Percentiles rank a stretch among this genome's conserved stretches.
phyloP scores from a whole-genome alignment of 2,888 invertebrate genomes.

The Cheilosia soror region DNA sequence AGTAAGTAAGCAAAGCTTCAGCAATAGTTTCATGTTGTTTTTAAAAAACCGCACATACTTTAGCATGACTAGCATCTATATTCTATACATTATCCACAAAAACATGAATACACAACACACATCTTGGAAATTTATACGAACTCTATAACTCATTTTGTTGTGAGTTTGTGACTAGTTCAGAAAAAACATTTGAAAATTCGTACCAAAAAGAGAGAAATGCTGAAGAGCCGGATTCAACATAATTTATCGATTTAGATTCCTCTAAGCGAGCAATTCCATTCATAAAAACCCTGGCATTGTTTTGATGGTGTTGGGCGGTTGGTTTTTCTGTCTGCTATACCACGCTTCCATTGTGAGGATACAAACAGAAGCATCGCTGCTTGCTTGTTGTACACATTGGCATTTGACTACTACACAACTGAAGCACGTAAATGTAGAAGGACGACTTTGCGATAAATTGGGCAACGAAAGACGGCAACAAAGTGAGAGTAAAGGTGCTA shows the following conservation, averaged over 20 bases:
- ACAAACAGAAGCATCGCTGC: constrained; percentile 29
- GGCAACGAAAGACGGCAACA: constrained; percentile 35
- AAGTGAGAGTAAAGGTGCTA: constrained; percentile 24
- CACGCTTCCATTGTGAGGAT: constrained; percentile 36
- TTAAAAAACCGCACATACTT: not conserved
- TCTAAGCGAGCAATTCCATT: constrained; percentile 82
- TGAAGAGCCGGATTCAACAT: constrained; percentile 75
- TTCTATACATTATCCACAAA: constrained; percentile 20
- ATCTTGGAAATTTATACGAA: constrained; percentile 24
- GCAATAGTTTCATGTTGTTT: not conserved
- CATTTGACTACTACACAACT: constrained; percentile 30
- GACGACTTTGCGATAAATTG: constrained; percentile 50
- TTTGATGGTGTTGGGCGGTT: constrained; percentile 76
- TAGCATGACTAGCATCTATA: not conserved
- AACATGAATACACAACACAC: constrained; percentile 1
- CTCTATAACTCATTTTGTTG: constrained; percentile 51
- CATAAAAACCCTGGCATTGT: constrained; percentile 83
- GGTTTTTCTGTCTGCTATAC: constrained; percentile 50
- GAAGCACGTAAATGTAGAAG: constrained; percentile 13
- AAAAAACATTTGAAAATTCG: constrained; percentile 51
- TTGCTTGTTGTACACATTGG: constrained; percentile 27
- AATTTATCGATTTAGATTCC: constrained; percentile 83
- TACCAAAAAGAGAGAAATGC: constrained; percentile 48
- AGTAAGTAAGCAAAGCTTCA: not conserved
- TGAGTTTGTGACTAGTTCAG: constrained; percentile 41